Evolutionary conservation across 2,888 invertebrate species (phyloP), one percentile per base, ranked within the genome.

Genomic region (Coelinius sp.): DNA sequence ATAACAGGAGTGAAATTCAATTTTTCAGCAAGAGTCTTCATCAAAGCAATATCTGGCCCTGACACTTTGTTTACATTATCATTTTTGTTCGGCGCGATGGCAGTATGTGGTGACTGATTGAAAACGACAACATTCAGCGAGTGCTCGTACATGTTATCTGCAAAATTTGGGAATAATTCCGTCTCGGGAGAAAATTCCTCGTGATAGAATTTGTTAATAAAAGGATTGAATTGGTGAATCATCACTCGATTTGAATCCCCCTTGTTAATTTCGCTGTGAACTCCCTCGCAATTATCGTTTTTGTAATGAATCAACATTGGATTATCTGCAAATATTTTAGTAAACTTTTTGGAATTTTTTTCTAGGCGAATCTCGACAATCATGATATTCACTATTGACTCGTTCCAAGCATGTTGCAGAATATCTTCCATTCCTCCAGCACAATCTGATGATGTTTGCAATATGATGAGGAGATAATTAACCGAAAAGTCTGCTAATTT

Each of bases 91-190:
- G 27, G 67, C 0, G 4, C 7, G 0, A 75, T 10, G 0, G 38
- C 8, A 0, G 72, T 22, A 14, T 73, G 59, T 0, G 77, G 78
- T 1, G 73, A 44, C 1, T 67, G 63, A 1, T 75, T 7, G 0
- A 67, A 0, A 0, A 73, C 8, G 0, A 25, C 63, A 7, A 76
- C 59, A 1, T n/a, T 68, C 0, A 83, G 4, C 1, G 71, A 65
- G 14, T 78, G 73, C 1, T 78, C 78, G 25, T 78, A 41, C 65
- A 81, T 74, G 59, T 82, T 62, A 0, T 4, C 38, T 1, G 78
- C 5, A 27, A 81, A 78, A 20, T 79, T 64, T 0, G 83, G 80
- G 25, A 79, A 79, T 68, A 75, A 72, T 5, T 69, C 24, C 4
- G 10, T 25, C 3, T 17, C 12, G 2, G 70, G 24, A 53, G 53